phyloP scores from a whole-genome alignment of 2,797 vertebrate species.

The Nannoperca australis region DNA sequence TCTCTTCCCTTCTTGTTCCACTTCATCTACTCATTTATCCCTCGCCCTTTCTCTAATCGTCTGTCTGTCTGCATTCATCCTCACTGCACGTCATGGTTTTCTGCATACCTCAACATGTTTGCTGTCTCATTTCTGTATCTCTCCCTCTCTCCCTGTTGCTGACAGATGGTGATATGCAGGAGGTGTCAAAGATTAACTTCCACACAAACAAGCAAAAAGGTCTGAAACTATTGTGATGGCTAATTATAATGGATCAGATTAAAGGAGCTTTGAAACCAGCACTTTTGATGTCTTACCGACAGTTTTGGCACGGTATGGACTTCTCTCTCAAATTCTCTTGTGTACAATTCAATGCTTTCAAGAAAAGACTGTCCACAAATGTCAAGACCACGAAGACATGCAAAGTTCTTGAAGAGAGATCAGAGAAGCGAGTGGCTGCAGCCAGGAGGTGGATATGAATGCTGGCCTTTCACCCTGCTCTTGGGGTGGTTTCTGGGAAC shows the following conservation, averaged over 20 bases:
- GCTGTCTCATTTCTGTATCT: not conserved
- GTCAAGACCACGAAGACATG: not conserved
- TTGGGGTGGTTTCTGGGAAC: not conserved
- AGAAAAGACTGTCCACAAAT: not conserved
- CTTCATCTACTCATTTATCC: constrained; percentile 17
- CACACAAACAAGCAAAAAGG: constrained; percentile 11
- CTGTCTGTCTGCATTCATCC: constrained; percentile 7
- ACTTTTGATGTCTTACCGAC: not conserved
- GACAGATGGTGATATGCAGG: constrained; percentile 30
- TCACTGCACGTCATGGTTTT: constrained; percentile 1
- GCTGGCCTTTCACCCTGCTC: not conserved
- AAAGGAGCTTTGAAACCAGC: not conserved
- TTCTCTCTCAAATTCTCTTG: not conserved
- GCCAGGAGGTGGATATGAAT: not conserved
- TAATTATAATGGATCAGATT: not conserved
- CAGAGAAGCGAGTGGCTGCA: not conserved
- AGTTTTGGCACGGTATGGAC: not conserved
- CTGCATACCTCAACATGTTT: constrained; percentile 9
- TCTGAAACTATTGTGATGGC: not conserved
- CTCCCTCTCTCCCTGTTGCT: constrained; percentile 21
- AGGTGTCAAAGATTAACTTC: constrained; percentile 41
- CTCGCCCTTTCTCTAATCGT: constrained; percentile 2
- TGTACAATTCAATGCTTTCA: not conserved
- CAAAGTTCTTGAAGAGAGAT: not conserved
- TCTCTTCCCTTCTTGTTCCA: constrained; percentile 15